These are phyloP conservation scores for Drosophila dunni DNA, from an alignment of 1,140 invertebrate genomes.

Conservation along the genomic window DNA sequence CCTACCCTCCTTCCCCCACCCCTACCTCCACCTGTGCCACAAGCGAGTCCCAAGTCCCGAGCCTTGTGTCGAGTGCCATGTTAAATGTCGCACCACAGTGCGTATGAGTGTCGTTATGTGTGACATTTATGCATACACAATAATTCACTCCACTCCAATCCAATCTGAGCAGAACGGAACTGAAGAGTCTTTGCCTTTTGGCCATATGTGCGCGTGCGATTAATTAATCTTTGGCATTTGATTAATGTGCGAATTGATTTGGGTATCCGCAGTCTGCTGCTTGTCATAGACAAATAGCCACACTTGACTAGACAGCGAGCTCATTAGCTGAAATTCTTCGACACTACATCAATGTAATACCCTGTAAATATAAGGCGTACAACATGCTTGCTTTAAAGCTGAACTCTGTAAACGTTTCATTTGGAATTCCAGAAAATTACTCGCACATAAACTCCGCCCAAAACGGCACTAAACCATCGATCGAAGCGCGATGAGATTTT, in stretches of 20 bases:
- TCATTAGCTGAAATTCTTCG: not conserved
- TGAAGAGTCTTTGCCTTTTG: constrained; percentile 8
- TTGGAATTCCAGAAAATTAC: not conserved
- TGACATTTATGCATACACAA: constrained; percentile 72
- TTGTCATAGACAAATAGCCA: constrained; percentile 26
- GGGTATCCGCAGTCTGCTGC: constrained; percentile 14
- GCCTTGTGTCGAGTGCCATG: constrained; percentile 29
- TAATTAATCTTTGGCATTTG: constrained; percentile 73
- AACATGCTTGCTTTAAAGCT: constrained; percentile 10
- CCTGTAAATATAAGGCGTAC: not conserved
- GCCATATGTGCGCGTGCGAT: constrained; percentile 25
- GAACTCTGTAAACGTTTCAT: not conserved
- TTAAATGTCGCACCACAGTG: constrained; percentile 67
- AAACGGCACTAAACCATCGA: constrained; percentile 12
- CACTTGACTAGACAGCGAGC: constrained; percentile 2
- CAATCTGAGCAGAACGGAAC: not conserved
- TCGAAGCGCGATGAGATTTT: constrained; percentile 34
- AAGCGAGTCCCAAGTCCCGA: not conserved
- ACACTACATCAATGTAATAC: not conserved
- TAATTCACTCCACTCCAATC: constrained; percentile 41
- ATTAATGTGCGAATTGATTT: constrained; percentile 76
- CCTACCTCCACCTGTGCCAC: not conserved
- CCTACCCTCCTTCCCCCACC: too few species aligned
- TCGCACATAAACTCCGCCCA: constrained; percentile 12
- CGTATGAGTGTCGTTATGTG: constrained; percentile 77